phyloP scores from a whole-genome alignment of 2,797 vertebrate species.

The Nyctalus aviator region DNA sequence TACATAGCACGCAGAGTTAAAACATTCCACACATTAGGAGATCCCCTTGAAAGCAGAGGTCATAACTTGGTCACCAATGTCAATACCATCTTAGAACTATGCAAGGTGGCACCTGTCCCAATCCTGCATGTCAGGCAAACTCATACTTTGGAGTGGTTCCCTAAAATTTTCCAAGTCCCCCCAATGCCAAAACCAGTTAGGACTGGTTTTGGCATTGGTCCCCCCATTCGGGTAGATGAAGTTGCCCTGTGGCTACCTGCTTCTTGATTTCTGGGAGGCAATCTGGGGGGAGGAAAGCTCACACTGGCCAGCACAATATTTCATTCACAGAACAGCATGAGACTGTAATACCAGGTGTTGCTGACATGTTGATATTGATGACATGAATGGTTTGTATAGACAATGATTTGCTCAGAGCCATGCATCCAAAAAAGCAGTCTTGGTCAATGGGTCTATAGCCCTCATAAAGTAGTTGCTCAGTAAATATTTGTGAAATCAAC shows the following conservation, averaged over 20 bases:
- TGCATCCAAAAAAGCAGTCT: not conserved
- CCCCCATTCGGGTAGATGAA: not conserved
- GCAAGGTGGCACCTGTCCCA: fast-evolving
- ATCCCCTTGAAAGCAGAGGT: not conserved
- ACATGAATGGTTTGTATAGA: not conserved
- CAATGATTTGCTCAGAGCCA: not conserved
- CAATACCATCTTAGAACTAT: not conserved
- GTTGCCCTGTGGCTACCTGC: not conserved
- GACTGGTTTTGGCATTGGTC: no score
- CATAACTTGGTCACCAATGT: not conserved
- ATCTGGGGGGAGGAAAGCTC: not conserved
- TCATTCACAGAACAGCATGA: not conserved
- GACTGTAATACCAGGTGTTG: not conserved
- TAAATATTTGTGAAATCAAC: conserved; percentile 7
- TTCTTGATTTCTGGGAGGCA: not conserved
- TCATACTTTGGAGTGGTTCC: not conserved
- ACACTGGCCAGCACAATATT: not conserved
- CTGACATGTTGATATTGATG: not conserved
- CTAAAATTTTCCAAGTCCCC: not conserved
- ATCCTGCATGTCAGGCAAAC: not conserved
- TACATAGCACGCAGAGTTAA: not conserved
- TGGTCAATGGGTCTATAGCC: not conserved
- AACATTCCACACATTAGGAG: not conserved
- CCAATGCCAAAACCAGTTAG: not conserved
- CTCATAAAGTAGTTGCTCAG: not conserved